Conservation (phyloP, 1,140 invertebrate species). For the Lepidurus couesii region DNA sequence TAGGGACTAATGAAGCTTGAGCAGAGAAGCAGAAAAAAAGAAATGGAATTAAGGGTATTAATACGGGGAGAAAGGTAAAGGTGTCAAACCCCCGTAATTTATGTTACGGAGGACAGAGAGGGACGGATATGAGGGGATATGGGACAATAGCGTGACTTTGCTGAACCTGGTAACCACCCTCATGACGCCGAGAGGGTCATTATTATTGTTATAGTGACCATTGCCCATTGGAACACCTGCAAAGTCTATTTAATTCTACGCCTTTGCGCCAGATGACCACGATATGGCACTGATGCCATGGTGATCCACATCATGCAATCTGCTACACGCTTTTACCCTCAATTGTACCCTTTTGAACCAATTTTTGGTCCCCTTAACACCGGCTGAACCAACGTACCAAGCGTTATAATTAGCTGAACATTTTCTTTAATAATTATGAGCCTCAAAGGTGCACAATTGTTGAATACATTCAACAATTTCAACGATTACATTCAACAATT, state of each 20-base stretch:
- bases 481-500: too few relatives aligned
- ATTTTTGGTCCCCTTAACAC: background rate
- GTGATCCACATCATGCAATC: background rate
- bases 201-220: constrained; percentile 20
- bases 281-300: background rate
- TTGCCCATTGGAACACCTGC: background rate
- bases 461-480: too few relatives aligned
- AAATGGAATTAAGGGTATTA: too few relatives aligned
- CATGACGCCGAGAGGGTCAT: background rate
- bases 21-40: too few relatives aligned
- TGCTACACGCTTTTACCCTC: constrained; percentile 13
- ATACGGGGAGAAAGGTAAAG: too few relatives aligned
- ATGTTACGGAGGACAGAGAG: background rate
- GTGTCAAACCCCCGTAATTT: background rate
- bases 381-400: background rate
- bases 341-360: background rate
- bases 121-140: background rate
- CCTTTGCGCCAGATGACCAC: background rate
- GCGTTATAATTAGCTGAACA: too few relatives aligned
- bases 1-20: too few relatives aligned
- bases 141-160: background rate
- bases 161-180: background rate
- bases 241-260: background rate
- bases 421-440: too few relatives aligned
- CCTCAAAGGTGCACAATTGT: too few relatives aligned